Base-by-base conservation (phyloP, 2,113 vertebrate species). In the Cheirogaleus medius region DNA sequence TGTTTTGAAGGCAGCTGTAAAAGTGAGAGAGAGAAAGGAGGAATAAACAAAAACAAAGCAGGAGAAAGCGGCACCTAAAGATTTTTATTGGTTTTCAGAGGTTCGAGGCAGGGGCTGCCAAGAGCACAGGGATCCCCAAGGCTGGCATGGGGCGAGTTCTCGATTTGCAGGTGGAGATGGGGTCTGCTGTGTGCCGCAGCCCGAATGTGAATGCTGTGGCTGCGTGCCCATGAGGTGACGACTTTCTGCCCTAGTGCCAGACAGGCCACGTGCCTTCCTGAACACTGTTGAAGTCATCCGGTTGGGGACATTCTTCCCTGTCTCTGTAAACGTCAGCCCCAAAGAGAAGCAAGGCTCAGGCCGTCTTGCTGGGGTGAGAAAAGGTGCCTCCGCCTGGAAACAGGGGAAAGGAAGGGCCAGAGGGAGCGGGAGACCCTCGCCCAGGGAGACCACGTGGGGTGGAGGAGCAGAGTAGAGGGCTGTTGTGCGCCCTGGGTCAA, bases 1-100 rank as follows among this genome's bases (percentile, higher is more conserved):
- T 47, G 77, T 97, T 97, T 87, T 97, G 74, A 95, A 95, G 71
- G 69, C 15, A 91, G 49, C 87, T 81, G 84, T 89, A 94, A 97
- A 80, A 42, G 20, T 17, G 29, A 76, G 60, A 27, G 34, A 9
- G 44, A 3, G 15, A 27, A 18, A 68, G 47, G 37, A 90, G 94
- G 58, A 20, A 90, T 83, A 91, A 89, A 74, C 39, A 90, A 90
- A 3, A 78, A 52, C 64, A 93, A 2, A 78, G 34, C 44, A 86
- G 12, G 15, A 71, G 44, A 73, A 92, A 95, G 94, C 77, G 74
- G 13, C 47, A 77, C 80, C 47, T 69, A 32, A 96, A 91, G 21
- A 3, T 76, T 77, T 42, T 87, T 21, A 3, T 87, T 78, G 77
- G 17, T 58, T 85, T 87, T 87, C 74, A 69, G 90, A 90, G 85